phyloP scores from a whole-genome alignment of 2,113 vertebrate genomes.

The Menura novaehollandiae region DNA sequence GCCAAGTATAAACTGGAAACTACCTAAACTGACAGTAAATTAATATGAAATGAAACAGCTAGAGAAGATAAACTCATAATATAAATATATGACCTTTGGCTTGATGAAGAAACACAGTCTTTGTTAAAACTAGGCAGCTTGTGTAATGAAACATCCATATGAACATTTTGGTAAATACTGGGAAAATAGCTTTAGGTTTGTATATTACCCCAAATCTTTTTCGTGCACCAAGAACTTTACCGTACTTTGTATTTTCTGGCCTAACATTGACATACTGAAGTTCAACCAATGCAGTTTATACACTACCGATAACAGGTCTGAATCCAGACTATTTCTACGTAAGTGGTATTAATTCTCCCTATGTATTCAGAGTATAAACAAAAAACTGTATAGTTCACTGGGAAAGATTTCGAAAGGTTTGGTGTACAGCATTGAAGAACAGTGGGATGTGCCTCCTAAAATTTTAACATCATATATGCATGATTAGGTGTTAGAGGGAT shows the following conservation, averaged over 20 bases:
- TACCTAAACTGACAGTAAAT: not conserved
- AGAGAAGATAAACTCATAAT: not conserved
- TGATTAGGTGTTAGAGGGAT: not conserved
- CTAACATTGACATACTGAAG: not conserved
- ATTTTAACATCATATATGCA: not conserved
- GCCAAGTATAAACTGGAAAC: not conserved
- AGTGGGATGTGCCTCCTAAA: not conserved
- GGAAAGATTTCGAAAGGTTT: not conserved
- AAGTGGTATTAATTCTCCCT: not conserved
- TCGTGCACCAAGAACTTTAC: not conserved
- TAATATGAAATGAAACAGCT: not conserved
- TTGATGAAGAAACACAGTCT: not conserved
- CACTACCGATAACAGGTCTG: not conserved
- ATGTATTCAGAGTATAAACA: not conserved
- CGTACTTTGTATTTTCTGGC: not conserved
- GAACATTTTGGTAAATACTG: not conserved
- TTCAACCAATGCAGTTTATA: not conserved
- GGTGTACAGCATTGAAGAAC: not conserved
- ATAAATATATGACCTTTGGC: not conserved
- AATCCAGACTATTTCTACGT: not conserved
- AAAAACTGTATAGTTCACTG: not conserved
- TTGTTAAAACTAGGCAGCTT: not conserved
- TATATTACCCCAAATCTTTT: not conserved
- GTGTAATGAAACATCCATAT: not conserved
- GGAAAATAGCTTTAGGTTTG: not conserved